Base-by-base conservation (phyloP, 2,888 invertebrate genomes). In the Maniola hyperantus region DNA sequence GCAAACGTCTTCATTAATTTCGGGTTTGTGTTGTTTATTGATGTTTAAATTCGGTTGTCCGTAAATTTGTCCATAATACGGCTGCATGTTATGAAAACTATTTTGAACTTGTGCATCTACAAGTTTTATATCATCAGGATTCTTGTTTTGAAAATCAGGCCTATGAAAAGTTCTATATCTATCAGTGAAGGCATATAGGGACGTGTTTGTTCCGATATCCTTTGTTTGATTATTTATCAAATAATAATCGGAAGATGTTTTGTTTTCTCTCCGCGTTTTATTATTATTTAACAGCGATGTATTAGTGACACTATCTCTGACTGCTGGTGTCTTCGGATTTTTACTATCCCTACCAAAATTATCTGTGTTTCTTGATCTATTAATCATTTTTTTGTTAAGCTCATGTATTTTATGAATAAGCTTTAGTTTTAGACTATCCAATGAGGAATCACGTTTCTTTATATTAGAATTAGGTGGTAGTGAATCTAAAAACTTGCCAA, bases 401-500 rank as follows among this genome's bases (percentile, higher is more conserved):
- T 63, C 63, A 53, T 70, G 71, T 20, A 86, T 75, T 67, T 67
- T 78, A n/a, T 66, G n/a, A 36, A 79, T 72, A 2, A 87, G 74
- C 33, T 72, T 76, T n/a, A 79, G 72, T 64, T 71, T 77, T 10
- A 87, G 46, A 65, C 42, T 58, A 60, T 1, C 73, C 67, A 71
- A 77, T 80, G 34, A 77, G 76, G 2, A 79, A 76, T 64, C 59
- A 20, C 46, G 20, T 15, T 51, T 53, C 20, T 26, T 26, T 18
- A 18, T 10, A 20, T 59, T 15, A n/a, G 58, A 20, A 42, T 50
- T 11, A 54, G 34, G 36, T 0, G 82, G 80, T 11, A 84, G 55
- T 7, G 70, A 68, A 33, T 77, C 75, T 13, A 88, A 55, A 62
- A 79, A 82, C 0, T 74, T 61, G 7, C 83, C 76, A 44, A 85